Conservation (phyloP, 2,113 vertebrate species). For the Ursus arctos region DNA sequence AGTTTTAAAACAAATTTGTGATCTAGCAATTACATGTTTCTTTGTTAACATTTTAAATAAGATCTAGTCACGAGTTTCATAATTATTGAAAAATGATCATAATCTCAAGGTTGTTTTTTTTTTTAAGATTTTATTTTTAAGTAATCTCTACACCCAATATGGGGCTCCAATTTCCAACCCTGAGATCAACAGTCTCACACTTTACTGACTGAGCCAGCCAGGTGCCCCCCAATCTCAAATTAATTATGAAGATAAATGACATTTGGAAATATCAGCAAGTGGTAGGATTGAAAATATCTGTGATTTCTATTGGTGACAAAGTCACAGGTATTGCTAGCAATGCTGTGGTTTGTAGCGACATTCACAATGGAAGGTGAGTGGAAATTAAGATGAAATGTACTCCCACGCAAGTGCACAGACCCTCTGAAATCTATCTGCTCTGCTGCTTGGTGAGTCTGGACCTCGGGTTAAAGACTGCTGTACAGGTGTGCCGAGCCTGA, state of each 20-base stretch:
- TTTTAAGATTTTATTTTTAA: not conserved
- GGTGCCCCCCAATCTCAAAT: not conserved
- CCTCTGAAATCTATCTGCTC: not conserved
- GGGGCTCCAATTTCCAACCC: not conserved
- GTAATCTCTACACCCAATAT: not conserved
- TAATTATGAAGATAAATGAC: not conserved
- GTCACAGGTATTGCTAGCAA: not conserved
- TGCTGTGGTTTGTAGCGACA: not conserved
- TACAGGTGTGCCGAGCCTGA: not conserved
- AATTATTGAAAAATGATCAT: not conserved
- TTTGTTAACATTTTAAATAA: constrained; percentile 44
- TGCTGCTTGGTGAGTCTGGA: not conserved
- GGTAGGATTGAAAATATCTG: not conserved
- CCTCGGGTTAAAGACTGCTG: not conserved
- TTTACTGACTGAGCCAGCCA: not conserved
- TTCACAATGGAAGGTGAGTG: not conserved
- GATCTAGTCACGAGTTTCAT: not conserved
- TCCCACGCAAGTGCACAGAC: not conserved
- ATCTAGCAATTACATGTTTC: not conserved
- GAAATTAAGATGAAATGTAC: not conserved
- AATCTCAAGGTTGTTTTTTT: not conserved
- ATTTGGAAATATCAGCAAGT: constrained; percentile 34
- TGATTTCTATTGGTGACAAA: not conserved
- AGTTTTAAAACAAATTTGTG: constrained; percentile 4
- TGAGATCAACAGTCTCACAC: not conserved